A percentile compares a stretch with the other conserved stretches of the same genome.
phyloP scores from a whole-genome alignment of 2,888 invertebrate genomes.

The Palloptera scutellata region DNA sequence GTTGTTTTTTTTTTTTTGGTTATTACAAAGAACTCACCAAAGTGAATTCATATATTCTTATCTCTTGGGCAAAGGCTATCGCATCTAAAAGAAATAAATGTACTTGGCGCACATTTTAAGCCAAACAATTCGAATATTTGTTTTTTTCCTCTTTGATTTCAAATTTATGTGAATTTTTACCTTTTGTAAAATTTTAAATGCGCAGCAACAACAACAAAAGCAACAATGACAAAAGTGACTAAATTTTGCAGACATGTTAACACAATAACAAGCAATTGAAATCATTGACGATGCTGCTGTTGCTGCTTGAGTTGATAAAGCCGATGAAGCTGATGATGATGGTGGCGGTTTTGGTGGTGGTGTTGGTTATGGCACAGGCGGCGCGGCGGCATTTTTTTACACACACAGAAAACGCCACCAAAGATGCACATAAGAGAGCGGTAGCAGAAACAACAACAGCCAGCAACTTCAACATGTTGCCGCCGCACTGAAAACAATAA shows the following conservation, averaged over 20 bases:
- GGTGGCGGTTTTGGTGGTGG: too few relatives aligned
- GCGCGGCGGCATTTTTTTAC: neutral
- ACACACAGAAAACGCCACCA: neutral
- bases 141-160: neutral
- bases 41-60: too few relatives aligned
- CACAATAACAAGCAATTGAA: neutral
- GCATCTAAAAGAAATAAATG: neutral
- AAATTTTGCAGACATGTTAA: constrained; percentile 18
- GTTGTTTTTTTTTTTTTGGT: too few relatives aligned
- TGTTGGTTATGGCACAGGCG: too few relatives aligned
- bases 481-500: too few relatives aligned
- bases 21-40: too few relatives aligned
- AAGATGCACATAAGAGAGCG: too few relatives aligned
- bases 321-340: too few relatives aligned
- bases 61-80: too few relatives aligned
- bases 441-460: too few relatives aligned
- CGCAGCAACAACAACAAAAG: neutral
- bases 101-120: constrained; percentile 7
- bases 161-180: neutral
- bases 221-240: constrained; percentile 8
- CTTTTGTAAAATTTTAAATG: neutral
- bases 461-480: too few relatives aligned
- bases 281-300: neutral
- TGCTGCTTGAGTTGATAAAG: neutral
- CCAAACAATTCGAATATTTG: neutral